Percentiles rank a stretch among this genome's conserved stretches.
Conservation (phyloP, 1,140 invertebrate genomes). For the Aphidius ervi region DNA sequence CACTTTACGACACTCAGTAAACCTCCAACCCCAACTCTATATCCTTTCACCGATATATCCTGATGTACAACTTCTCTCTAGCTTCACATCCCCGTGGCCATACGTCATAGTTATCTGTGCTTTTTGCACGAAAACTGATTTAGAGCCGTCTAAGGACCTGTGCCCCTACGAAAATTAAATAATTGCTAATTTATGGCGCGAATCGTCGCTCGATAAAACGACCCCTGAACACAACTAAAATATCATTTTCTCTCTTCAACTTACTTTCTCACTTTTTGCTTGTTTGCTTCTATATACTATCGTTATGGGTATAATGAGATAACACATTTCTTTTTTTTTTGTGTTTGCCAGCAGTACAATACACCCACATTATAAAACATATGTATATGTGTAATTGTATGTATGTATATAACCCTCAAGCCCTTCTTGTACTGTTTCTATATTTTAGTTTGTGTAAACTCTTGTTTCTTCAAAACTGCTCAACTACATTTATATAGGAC, state of each 20-base stretch:
- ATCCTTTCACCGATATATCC: slow-evolving; percentile 25
- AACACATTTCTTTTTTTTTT: slow-evolving; percentile 25
- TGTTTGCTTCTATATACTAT: slow-evolving; percentile 8
- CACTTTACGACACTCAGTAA: slow-evolving; percentile 29
- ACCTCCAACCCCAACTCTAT: slow-evolving; percentile 22
- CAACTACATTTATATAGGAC: too few species aligned
- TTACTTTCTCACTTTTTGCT: neutral
- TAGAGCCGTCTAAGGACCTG: slow-evolving; percentile 54
- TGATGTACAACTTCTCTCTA: slow-evolving; percentile 30
- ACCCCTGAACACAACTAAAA: slow-evolving; percentile 13
- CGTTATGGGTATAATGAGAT: slow-evolving; percentile 19
- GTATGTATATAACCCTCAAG: too few species aligned
- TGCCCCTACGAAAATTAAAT: slow-evolving; percentile 55
- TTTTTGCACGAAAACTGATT: slow-evolving; percentile 56
- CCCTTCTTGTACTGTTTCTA: slow-evolving; percentile 9
- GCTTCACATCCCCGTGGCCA: slow-evolving; percentile 41
- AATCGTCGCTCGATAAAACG: slow-evolving; percentile 39
- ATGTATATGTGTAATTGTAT: too few species aligned
- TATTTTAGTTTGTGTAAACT: neutral
- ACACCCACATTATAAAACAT: slow-evolving; percentile 16
- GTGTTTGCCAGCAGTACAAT: neutral
- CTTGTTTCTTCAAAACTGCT: too few species aligned
- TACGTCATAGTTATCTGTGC: slow-evolving; percentile 56
- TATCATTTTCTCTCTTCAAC: slow-evolving; percentile 8
- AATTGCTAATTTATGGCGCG: slow-evolving; percentile 55